These are phyloP conservation scores for Lithophane leautieri DNA, from an alignment of 2,888 invertebrate species.

Conservation along the genomic window DNA sequence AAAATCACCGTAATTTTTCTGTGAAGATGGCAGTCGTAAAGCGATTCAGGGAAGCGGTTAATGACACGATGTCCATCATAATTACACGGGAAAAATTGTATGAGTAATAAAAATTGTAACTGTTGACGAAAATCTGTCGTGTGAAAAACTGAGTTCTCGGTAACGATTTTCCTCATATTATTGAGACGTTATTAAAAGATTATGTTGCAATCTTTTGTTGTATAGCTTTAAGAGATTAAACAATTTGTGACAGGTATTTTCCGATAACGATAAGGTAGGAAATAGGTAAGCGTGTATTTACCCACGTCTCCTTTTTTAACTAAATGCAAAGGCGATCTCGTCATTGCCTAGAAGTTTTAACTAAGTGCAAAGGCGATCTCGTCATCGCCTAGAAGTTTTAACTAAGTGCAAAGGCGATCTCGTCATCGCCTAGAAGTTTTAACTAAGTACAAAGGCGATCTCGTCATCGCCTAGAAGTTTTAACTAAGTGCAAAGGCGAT, in stretches of 20 bases:
- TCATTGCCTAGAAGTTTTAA: background rate
- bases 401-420: too few species aligned
- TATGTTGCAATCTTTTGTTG: background rate
- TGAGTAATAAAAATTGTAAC: constrained; percentile 54
- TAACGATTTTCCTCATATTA: constrained; percentile 46
- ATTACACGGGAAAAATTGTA: constrained; percentile 51
- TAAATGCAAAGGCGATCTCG: too few species aligned
- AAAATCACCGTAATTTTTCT: constrained; percentile 58
- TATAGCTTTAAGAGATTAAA: background rate
- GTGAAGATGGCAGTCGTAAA: constrained; percentile 62
- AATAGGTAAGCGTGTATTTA: background rate
- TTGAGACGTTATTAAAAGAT: background rate
- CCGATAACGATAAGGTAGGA: background rate
- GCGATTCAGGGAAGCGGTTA: constrained; percentile 70
- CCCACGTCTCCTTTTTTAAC: background rate
- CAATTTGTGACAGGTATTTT: background rate
- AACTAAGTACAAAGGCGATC: too few species aligned
- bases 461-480: background rate
- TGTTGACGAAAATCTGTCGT: constrained; percentile 26
- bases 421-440: background rate
- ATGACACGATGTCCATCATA: constrained; percentile 65
- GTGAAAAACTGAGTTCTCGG: constrained; percentile 40
- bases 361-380: too few species aligned
- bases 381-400: background rate
- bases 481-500: too few species aligned